Conservation (phyloP, 2,888 invertebrate genomes). For the Drosophila anomalipes region DNA sequence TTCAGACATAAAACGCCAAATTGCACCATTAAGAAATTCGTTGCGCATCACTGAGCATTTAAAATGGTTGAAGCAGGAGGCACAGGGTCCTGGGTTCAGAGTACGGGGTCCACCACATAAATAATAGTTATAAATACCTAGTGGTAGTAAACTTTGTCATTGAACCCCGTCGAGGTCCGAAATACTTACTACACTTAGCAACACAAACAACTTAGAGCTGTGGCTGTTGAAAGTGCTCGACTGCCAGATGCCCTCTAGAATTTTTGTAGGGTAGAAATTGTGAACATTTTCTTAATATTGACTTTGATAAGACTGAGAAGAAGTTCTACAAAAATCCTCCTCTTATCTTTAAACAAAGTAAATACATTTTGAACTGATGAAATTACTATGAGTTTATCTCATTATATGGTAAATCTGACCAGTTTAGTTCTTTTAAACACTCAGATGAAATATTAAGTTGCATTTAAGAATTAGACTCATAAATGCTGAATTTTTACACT, state of each 20-base stretch:
- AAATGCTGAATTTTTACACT: background rate
- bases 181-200: slow-evolving; percentile 62
- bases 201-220: slow-evolving; percentile 49
- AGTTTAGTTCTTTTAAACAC: background rate
- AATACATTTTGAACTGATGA: too few relatives aligned
- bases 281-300: background rate
- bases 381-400: background rate
- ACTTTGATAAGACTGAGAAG: accelerated
- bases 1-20: slow-evolving; percentile 82
- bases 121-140: slow-evolving; percentile 81
- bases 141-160: slow-evolving; percentile 80
- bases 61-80: slow-evolving; percentile 53
- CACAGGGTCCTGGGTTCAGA: background rate
- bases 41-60: slow-evolving; percentile 84
- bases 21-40: slow-evolving; percentile 85
- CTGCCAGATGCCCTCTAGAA: background rate
- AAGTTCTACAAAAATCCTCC: background rate
- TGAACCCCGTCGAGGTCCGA: slow-evolving; percentile 66
- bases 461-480: background rate
- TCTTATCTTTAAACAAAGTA: background rate
- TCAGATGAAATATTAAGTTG: background rate
- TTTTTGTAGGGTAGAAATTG: background rate
- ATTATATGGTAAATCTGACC: background rate
- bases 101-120: slow-evolving; percentile 63
- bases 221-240: background rate